Conservation (phyloP, 1,140 invertebrate species). For the Ctenoplectra terminalis region DNA sequence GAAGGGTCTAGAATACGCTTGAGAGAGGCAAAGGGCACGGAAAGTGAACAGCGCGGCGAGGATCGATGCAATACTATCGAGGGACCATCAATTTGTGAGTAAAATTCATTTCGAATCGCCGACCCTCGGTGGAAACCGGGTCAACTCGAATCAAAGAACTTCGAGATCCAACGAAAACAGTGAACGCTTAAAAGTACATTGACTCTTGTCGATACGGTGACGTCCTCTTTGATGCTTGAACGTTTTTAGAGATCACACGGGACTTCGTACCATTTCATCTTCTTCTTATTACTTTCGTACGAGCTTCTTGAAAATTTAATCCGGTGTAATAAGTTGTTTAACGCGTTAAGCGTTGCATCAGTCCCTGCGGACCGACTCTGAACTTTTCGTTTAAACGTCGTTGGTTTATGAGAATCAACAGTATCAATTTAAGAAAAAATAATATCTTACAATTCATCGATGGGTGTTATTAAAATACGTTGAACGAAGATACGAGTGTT, state of each 20-base stretch:
- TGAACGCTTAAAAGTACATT: not conserved
- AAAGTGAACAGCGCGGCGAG: not conserved
- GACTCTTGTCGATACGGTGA: not conserved
- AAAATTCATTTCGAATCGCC: constrained; percentile 29
- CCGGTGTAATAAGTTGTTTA: not conserved
- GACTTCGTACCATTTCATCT: not conserved
- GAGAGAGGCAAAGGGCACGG: not conserved
- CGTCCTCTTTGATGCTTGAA: not conserved
- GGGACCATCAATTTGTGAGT: constrained; percentile 46
- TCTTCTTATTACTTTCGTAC: not conserved
- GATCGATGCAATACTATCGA: constrained; percentile 49
- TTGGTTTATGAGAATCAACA: too few species aligned
- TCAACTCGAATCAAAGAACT: not conserved
- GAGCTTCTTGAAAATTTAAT: not conserved
- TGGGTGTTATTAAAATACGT: too few species aligned
- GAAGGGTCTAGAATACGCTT: not conserved
- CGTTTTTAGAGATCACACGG: not conserved
- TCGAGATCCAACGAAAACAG: not conserved
- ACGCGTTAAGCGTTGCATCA: too few species aligned
- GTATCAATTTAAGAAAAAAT: too few species aligned
- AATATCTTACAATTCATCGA: too few species aligned
- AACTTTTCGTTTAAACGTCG: too few species aligned
- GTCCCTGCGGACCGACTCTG: too few species aligned
- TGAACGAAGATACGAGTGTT: too few species aligned
- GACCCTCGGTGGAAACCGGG: not conserved